A percentile compares a stretch with the other conserved stretches of the same genome.
Evolutionary conservation across 1,140 invertebrate species (phyloP).

Genomic region (Hypsibius dujardini): DNA sequence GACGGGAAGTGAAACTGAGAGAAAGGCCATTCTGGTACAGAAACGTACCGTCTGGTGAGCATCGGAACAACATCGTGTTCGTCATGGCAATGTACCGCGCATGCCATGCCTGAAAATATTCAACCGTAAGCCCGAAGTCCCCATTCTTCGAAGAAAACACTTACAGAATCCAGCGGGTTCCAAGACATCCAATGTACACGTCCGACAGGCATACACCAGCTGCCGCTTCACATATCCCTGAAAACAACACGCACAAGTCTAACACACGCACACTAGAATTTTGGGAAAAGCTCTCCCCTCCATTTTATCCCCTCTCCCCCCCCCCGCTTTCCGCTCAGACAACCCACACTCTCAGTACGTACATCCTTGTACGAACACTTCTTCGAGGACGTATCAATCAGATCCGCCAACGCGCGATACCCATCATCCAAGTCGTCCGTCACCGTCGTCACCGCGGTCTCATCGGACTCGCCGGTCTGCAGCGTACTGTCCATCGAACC

Average conservation of each 20-base stretch:
- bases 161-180: slow-evolving; percentile 30
- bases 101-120: slow-evolving; percentile 5
- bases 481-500: too few relatives aligned
- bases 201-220: slow-evolving; percentile 81
- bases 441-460: too few relatives aligned
- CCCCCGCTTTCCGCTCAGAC: background rate
- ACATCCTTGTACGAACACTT: background rate
- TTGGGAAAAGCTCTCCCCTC: background rate
- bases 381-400: background rate
- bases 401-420: background rate
- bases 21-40: background rate
- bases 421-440: too few relatives aligned
- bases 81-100: background rate
- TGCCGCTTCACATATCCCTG: slow-evolving; percentile 84
- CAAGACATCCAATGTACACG: slow-evolving; percentile 45
- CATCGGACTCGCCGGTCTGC: too few relatives aligned
- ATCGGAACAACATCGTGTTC: slow-evolving; percentile 9
- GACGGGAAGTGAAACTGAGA: background rate
- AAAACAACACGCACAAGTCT: slow-evolving; percentile 26
- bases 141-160: background rate
- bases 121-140: background rate
- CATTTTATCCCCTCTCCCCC: background rate
- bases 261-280: background rate
- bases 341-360: background rate
- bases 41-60: background rate